These are phyloP conservation scores for Agrochola lychnidis DNA, from an alignment of 2,888 invertebrate species.

Conservation along the genomic window DNA sequence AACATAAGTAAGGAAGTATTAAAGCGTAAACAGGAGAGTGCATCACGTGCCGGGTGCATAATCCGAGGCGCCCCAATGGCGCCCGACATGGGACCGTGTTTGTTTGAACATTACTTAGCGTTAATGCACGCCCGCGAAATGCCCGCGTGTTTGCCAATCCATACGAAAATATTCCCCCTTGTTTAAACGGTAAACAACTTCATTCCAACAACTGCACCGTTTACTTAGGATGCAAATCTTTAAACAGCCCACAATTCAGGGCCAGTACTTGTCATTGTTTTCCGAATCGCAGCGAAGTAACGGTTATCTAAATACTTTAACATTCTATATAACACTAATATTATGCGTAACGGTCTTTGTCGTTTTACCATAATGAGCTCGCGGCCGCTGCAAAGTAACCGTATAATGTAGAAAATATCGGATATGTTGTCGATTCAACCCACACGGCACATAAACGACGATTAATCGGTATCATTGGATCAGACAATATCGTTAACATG, in stretches of 20 bases:
- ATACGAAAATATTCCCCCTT: slow-evolving; percentile 65
- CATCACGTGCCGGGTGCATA: slow-evolving; percentile 67
- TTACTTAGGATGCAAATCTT: slow-evolving; percentile 72
- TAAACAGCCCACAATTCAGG: slow-evolving; percentile 62
- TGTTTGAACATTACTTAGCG: slow-evolving; percentile 71
- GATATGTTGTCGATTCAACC: slow-evolving; percentile 71
- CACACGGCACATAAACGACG: slow-evolving; percentile 71
- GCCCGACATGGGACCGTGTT: slow-evolving; percentile 71
- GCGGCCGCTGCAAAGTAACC: slow-evolving; percentile 62
- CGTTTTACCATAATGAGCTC: slow-evolving; percentile 73
- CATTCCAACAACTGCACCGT: slow-evolving; percentile 66
- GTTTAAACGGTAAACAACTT: slow-evolving; percentile 67
- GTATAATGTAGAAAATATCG: slow-evolving; percentile 68
- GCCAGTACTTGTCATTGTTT: slow-evolving; percentile 74
- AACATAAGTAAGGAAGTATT: slow-evolving; percentile 70
- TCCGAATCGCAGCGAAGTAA: slow-evolving; percentile 69
- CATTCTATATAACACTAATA: slow-evolving; percentile 74
- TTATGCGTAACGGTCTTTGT: slow-evolving; percentile 81
- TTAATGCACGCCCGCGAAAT: slow-evolving; percentile 72
- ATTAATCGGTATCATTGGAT: slow-evolving; percentile 69
- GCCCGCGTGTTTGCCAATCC: slow-evolving; percentile 70
- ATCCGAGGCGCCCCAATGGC: slow-evolving; percentile 66
- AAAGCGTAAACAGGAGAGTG: slow-evolving; percentile 69
- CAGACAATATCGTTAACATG: slow-evolving; percentile 66
- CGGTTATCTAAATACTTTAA: slow-evolving; percentile 74